Evolutionary conservation across 2,797 vertebrate genomes (phyloP).

Genomic region (Vipera ursinii): DNA sequence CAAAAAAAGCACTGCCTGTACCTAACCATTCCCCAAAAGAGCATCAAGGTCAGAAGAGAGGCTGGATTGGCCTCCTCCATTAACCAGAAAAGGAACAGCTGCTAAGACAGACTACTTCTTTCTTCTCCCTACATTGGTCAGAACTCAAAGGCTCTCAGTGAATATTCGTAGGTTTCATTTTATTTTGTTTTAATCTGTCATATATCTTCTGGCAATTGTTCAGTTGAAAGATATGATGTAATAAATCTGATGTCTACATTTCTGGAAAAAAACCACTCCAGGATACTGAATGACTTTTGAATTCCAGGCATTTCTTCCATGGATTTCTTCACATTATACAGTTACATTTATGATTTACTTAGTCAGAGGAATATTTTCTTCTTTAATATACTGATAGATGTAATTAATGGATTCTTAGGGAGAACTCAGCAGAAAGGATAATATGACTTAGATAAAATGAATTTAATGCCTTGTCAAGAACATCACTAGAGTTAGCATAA

Average conservation of each 20-base stretch:
- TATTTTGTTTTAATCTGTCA: not conserved
- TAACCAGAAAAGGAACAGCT: not conserved
- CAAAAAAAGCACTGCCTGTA: too few species aligned
- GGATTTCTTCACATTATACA: constrained; percentile 10
- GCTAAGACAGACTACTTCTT: too few species aligned
- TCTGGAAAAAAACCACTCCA: constrained; percentile 31
- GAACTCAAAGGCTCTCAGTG: not conserved
- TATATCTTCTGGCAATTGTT: not conserved
- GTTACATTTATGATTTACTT: not conserved
- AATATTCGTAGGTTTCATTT: not conserved
- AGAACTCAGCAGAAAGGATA: constrained; percentile 47
- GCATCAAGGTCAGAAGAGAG: not conserved
- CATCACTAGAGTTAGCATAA: constrained; percentile 50
- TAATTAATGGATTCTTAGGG: constrained; percentile 53
- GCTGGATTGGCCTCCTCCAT: not conserved
- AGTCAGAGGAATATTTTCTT: constrained; percentile 12
- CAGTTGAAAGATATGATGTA: not conserved
- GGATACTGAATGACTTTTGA: not conserved
- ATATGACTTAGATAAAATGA: constrained; percentile 52
- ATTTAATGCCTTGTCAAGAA: constrained; percentile 59
- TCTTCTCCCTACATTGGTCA: not conserved
- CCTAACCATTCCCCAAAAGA: not conserved
- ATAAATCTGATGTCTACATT: constrained; percentile 42
- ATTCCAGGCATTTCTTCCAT: constrained; percentile 35
- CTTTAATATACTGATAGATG: constrained; percentile 49